These are phyloP conservation scores for Nanorana parkeri DNA, from an alignment of 2,113 vertebrate species.

Conservation along the genomic window DNA sequence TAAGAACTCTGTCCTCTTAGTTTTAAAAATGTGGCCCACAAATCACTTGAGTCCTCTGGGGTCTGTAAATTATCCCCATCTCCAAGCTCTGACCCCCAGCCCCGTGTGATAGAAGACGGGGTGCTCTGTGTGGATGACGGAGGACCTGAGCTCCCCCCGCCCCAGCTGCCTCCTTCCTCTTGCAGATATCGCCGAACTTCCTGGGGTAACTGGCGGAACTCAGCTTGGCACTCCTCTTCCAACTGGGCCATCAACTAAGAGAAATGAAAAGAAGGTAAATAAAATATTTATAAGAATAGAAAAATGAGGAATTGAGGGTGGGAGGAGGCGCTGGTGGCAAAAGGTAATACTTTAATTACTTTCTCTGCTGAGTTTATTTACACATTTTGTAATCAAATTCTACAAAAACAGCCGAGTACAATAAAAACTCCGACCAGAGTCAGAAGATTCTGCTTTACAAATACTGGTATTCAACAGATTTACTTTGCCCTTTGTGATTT, in stretches of 20 bases:
- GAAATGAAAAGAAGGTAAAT: not conserved
- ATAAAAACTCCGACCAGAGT: too few species aligned
- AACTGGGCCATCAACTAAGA: conserved; percentile 73
- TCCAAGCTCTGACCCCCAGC: conserved; percentile 62
- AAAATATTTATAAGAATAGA: too few species aligned
- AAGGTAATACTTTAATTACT: too few species aligned
- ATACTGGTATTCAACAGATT: too few species aligned
- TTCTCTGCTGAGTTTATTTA: too few species aligned
- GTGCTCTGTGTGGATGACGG: conserved; percentile 68
- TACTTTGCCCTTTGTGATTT: too few species aligned
- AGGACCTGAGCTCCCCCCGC: conserved; percentile 63
- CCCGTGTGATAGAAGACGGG: conserved; percentile 18
- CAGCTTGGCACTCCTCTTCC: conserved; percentile 71
- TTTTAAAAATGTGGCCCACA: conserved; percentile 46
- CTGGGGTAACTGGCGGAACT: conserved; percentile 70
- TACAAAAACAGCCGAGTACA: not conserved
- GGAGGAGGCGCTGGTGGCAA: too few species aligned
- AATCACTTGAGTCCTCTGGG: conserved; percentile 39
- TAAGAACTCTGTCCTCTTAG: not conserved
- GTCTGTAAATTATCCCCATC: conserved; percentile 66
- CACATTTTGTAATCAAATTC: not conserved
- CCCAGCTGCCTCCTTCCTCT: conserved; percentile 66
- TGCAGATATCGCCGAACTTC: conserved; percentile 80
- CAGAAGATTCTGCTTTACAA: too few species aligned
- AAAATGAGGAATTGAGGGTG: too few species aligned